Percentiles rank a stretch among this genome's conserved stretches.
These are phyloP conservation scores for Scomber japonicus DNA, from an alignment of 2,113 vertebrate species.

Conservation along the genomic window DNA sequence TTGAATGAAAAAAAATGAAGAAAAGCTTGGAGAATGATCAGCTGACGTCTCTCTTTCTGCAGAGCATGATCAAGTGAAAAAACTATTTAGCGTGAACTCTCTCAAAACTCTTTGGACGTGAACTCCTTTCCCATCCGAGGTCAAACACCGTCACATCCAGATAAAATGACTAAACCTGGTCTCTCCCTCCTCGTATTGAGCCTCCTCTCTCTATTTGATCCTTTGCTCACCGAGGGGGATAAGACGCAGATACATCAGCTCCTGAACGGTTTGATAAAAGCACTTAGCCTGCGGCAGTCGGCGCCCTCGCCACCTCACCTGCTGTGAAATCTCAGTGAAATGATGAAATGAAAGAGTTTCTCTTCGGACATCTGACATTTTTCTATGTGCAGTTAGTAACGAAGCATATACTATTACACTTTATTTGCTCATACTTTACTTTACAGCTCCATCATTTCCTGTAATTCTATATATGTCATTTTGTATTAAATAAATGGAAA, in stretches of 20 bases:
- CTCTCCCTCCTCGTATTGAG: background rate
- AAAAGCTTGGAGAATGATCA: background rate
- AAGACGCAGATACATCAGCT: too few relatives aligned
- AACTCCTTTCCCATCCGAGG: slow-evolving; percentile 4
- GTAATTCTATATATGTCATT: too few relatives aligned
- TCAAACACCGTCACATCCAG: slow-evolving; percentile 12
- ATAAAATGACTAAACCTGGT: slow-evolving; percentile 3
- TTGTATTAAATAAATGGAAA: too few relatives aligned
- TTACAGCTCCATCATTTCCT: too few relatives aligned
- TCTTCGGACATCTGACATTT: background rate
- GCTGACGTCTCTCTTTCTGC: background rate
- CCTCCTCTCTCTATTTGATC: slow-evolving; percentile 13
- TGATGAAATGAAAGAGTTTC: accelerated
- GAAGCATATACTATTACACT: too few relatives aligned
- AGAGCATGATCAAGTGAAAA: background rate
- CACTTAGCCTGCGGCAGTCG: background rate
- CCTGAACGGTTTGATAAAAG: slow-evolving; percentile 14
- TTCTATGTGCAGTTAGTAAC: too few relatives aligned
- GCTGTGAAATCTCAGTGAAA: background rate
- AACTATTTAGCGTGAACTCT: background rate
- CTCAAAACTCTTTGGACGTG: background rate
- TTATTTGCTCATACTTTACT: too few relatives aligned
- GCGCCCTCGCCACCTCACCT: background rate
- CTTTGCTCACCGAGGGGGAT: too few relatives aligned
- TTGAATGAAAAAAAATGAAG: too few relatives aligned